Evolutionary conservation across 2,113 vertebrate genomes (phyloP), one percentile per base, ranked within the genome.

Genomic region (Xenopus laevis): DNA sequence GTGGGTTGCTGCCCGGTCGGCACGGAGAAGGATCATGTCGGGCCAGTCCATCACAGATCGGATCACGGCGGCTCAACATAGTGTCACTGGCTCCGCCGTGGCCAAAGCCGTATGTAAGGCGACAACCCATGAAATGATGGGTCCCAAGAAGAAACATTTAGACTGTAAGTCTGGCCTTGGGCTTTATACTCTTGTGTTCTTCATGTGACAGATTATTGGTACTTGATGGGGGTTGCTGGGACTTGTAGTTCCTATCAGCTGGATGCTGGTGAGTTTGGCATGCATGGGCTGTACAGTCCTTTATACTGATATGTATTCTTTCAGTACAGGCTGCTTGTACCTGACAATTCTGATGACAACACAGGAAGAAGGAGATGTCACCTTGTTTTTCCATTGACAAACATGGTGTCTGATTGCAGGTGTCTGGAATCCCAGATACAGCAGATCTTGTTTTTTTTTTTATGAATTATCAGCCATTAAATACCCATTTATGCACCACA

Each of bases 111-210:
- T 94, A 47, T 95, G 94, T 86, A 95, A 95, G 88, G 92, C 94
- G 80, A 95, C 92, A 78, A 95, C 94, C 79, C 94, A 95, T 77
- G 93, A 95, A 86, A 91, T 94, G 84, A 95, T 93, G 92, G 94
- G 93, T 82, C 94, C 94, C 80, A 95, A 95, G 89, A 95, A 94
- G 92, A 95, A 94, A 74, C 94, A 95, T 88, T 87, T 95, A 85
- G 94, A 95, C 86, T 94, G 93, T 95, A 91, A 94, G 93, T 94
- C 64, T 15, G 27, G 18, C 0, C 15, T 7, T 16, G 17, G 15
- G 53, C 4, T n/a, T 4, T 55, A 17, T 10, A 10, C 1, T 6
- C 1, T 13, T 27, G 21, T 20, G 52, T 18, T 40, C 23, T 4
- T 7, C 1, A 18, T 13, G 2, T 23, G 16, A 0, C 59, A 53